Evolutionary conservation across 2,888 invertebrate genomes (phyloP), one percentile per base, ranked within the genome.

Genomic region (Incurvaria masculella): DNA sequence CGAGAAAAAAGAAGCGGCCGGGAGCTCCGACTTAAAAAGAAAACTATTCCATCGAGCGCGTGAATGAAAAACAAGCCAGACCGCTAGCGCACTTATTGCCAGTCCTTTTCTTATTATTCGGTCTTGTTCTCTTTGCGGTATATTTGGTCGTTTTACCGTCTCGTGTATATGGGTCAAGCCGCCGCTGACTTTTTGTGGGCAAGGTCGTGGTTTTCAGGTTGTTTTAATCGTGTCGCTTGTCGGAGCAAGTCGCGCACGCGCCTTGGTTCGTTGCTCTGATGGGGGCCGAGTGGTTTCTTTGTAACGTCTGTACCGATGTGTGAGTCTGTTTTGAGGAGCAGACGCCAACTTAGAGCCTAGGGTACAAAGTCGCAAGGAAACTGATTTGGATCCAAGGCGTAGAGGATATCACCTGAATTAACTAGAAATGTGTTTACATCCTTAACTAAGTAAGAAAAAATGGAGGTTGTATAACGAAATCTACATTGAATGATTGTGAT

Each of bases 111-210:
- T 70, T 69, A 68, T 72, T 70, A 69, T 72, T 70, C 67, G 60
- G 64, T 70, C 61, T 63, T 71, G 66, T 72, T 72, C 69, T 68
- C 66, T 62, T 33, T 33, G 33, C 33, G 62, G 68, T 68, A 66
- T 68, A 71, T 71, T 67, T 65, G 68, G 66, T 63, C 62, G 69
- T 72, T 66, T 69, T 66, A 68, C 63, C 63, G 64, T 63, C 21
- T 16, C n/a, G 54, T 62, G 70, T 73, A 78, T 76, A 75, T 78
- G 72, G 78, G 78, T 78, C 76, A 74, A 75, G 71, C 50, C 61
- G 59, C 56, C 59, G 60, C 65, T 68, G 72, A 67, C 72, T 69
- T 69, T 72, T 70, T 67, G 66, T 57, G 59, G 61, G 66, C 75
- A 75, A 75, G 75, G 75, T 68, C 75, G 72, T 52, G 53, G 56